Conservation (phyloP, 2,797 vertebrate genomes). For the Clamator glandarius region DNA sequence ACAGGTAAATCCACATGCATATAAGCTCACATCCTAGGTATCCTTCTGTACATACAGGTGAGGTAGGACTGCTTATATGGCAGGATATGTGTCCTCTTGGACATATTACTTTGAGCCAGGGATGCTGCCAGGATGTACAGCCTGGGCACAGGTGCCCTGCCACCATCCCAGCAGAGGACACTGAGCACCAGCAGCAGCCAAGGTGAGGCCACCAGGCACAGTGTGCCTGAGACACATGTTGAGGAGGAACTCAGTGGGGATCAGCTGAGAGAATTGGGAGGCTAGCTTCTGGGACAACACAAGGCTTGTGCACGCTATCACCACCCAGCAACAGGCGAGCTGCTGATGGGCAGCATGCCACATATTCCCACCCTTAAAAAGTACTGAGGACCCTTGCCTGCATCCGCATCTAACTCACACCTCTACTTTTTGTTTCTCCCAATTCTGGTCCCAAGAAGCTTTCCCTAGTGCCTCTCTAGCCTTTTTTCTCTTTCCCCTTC, state of each 20-base stretch:
- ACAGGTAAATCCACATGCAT: neutral
- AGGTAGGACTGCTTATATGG: fast-evolving
- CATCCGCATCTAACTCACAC: neutral
- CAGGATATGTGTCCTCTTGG: fast-evolving
- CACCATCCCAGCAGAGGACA: neutral
- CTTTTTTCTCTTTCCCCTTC: neutral
- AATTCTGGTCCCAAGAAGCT: neutral
- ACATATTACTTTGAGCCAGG: neutral
- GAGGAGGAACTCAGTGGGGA: fast-evolving
- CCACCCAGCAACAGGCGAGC: fast-evolving
- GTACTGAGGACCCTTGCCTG: fast-evolving
- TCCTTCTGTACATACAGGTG: neutral
- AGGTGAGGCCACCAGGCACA: neutral
- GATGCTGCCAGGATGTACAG: neutral
- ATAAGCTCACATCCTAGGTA: neutral
- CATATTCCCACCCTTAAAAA: neutral
- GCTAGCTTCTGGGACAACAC: fast-evolving
- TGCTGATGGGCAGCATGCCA: fast-evolving
- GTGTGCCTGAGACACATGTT: fast-evolving
- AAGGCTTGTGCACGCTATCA: neutral
- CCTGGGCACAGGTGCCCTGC: neutral
- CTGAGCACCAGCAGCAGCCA: neutral
- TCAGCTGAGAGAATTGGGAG: neutral
- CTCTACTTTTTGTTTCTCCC: neutral
- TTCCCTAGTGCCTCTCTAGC: neutral